Percentiles rank a stretch among this genome's conserved stretches.
phyloP scores from a whole-genome alignment of 2,888 invertebrate genomes.

The Thera britannica region DNA sequence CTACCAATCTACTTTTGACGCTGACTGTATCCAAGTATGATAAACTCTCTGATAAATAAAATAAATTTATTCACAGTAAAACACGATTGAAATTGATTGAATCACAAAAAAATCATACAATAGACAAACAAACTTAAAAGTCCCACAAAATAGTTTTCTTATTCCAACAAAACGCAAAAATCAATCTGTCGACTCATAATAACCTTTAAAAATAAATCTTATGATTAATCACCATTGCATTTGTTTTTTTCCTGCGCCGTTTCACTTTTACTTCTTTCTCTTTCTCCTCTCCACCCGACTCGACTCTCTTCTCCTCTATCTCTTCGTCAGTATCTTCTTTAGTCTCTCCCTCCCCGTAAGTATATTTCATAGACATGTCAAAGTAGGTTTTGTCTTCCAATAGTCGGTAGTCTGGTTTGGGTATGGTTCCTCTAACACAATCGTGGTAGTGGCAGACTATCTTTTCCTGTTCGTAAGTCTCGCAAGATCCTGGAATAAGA shows the following conservation, averaged over 20 bases:
- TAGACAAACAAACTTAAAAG: neutral
- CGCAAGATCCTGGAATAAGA: conserved; percentile 81
- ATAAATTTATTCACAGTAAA: neutral
- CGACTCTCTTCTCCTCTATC: conserved; percentile 30
- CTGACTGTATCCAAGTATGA: too few species aligned
- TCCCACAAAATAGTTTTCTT: neutral
- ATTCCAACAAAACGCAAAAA: too few species aligned
- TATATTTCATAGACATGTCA: conserved; percentile 72
- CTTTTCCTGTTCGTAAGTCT: conserved; percentile 86
- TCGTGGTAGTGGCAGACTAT: conserved; percentile 86
- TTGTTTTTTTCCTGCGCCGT: conserved; percentile 62
- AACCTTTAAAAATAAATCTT: conserved; percentile 73
- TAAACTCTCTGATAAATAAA: neutral
- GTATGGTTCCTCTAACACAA: conserved; percentile 77
- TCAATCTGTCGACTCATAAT: too few species aligned
- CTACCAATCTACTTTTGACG: too few species aligned
- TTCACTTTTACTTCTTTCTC: conserved; percentile 44
- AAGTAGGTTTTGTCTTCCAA: conserved; percentile 77
- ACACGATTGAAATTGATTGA: neutral
- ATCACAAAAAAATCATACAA: neutral
- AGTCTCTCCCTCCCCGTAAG: conserved; percentile 53
- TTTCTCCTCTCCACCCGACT: conserved; percentile 35
- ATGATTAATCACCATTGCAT: conserved; percentile 79
- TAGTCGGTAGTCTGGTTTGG: conserved; percentile 72
- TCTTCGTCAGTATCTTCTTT: conserved; percentile 37